These are phyloP conservation scores for Tridacna gigas DNA, from an alignment of 2,888 invertebrate species.

Conservation along the genomic window DNA sequence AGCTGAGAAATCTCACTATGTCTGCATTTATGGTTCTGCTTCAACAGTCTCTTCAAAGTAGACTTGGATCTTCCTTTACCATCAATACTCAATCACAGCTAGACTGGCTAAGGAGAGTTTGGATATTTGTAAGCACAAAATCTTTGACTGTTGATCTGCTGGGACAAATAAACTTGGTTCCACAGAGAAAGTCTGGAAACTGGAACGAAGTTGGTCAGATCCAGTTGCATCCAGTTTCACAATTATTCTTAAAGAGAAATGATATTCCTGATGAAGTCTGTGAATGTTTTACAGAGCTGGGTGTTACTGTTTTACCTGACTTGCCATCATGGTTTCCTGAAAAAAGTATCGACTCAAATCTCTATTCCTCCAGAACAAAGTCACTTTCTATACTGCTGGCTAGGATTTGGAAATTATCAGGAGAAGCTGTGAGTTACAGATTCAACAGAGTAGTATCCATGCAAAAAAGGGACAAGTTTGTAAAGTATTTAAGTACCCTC, in stretches of 20 bases:
- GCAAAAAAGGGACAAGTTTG: not conserved
- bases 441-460: not conserved
- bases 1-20: not conserved
- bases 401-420: too few relatives aligned
- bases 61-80: not conserved
- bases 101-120: not conserved
- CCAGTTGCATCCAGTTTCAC: not conserved
- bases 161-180: not conserved
- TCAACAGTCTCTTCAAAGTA: not conserved
- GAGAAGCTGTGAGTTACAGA: too few relatives aligned
- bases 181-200: not conserved
- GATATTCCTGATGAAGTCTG: not conserved
- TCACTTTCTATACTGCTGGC: too few relatives aligned
- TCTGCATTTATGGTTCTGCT: not conserved
- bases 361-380: too few relatives aligned
- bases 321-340: slow-evolving; percentile 11
- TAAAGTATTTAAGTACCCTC: not conserved
- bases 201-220: not conserved
- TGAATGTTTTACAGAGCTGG: slow-evolving; percentile 1
- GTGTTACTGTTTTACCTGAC: not conserved
- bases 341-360: not conserved
- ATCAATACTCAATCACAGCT: not conserved
- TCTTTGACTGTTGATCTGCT: not conserved
- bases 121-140: slow-evolving; percentile 1
- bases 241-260: not conserved